Evolutionary conservation across 1,140 invertebrate genomes (phyloP), one percentile per base, ranked within the genome.

Genomic region (Drosophila sulfurigaster): DNA sequence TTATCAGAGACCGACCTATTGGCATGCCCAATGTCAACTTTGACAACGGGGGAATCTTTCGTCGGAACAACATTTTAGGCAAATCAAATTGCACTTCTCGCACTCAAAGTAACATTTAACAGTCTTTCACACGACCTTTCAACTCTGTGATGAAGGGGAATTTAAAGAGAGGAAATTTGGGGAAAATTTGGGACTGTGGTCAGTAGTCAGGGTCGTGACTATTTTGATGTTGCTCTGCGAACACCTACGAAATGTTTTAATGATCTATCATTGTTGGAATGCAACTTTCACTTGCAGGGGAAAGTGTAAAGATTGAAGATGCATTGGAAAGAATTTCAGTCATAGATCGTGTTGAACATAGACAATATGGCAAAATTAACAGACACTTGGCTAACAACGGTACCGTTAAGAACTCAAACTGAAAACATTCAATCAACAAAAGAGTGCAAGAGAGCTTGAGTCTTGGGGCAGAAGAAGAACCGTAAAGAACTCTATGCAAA

Each of bases 401-500:
- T 80, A 80, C 45, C 20, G 38, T 51, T 32, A 49, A 68, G 71
- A 54, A 75, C 72, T 68, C 30, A 32, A 6, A 10, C 48, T 75
- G 54, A 78, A 77, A 75, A 68, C 66, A 78, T 66, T 76, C 60
- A 79, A 79, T 72, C 76, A 65, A 41, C 56, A 15, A 38, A 25
- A 58, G 48, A 79, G 25, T 38, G 16, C 30, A 41, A 25, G 20
- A 25, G 20, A 25, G 52, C 5, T 32, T 32, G 10, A 35, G 16
- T 7, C 20, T 25, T 32, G 15, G 30, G 6, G 30, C 6, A 32
- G 5, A 35, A 28, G 30, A 35, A 35, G 41, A 57, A 13, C 15
- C 15, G 70, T 43, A 68, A 62, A 60, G 65, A 81, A 81, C 66
- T 65, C 80, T 87, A 87, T 87, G 83, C 83, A 87, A 88, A 87